Evolutionary conservation across 2,113 vertebrate species (phyloP).

Genomic region (Desmodus rotundus): DNA sequence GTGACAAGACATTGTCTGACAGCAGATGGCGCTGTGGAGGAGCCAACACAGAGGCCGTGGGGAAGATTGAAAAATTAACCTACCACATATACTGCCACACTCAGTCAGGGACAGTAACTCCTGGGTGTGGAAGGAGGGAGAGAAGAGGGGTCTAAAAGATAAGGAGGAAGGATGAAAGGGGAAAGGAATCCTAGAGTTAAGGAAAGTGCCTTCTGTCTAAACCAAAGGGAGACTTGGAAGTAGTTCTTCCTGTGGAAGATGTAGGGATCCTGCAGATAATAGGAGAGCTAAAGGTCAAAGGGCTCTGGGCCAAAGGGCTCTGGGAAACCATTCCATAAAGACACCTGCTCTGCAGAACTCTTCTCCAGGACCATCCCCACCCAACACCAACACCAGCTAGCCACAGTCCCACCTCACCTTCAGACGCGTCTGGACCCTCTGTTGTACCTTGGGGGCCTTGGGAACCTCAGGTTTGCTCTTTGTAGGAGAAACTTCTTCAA

Average conservation of each 20-base stretch:
- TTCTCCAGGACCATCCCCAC: background rate
- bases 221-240: background rate
- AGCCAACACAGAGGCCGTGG: background rate
- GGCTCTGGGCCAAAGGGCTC: background rate
- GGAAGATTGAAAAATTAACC: background rate
- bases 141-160: background rate
- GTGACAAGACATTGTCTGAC: background rate
- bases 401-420: slow-evolving; percentile 76
- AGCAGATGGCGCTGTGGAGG: slow-evolving; percentile 38
- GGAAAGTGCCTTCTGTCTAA: background rate
- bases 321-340: background rate
- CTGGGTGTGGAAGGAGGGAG: background rate
- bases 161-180: background rate
- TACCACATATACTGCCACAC: background rate
- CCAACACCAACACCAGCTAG: background rate
- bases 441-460: slow-evolving; percentile 82
- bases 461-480: slow-evolving; percentile 74
- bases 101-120: background rate
- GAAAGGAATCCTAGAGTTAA: background rate
- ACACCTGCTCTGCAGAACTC: background rate
- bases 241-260: background rate
- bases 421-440: slow-evolving; percentile 83
- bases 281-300: background rate
- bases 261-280: background rate
- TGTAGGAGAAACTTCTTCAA: slow-evolving; percentile 78